Conservation (phyloP, 2,797 vertebrate species). For the Oreonectes daqikongensis region DNA sequence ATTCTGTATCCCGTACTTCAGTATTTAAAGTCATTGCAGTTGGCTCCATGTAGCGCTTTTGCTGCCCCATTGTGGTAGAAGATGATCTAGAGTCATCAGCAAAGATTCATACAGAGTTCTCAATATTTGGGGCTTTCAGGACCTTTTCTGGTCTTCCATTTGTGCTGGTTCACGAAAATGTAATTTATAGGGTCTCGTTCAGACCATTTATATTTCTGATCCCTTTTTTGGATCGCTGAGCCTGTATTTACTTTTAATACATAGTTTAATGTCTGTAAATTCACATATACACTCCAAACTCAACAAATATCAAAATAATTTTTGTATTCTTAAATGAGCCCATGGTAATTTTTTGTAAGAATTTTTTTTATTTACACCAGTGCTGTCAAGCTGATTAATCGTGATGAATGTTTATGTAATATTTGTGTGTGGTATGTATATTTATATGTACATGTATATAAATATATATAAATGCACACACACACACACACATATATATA, state of each 20-base stretch:
- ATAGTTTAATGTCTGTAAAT: neutral
- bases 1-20: neutral
- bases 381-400: too few relatives aligned
- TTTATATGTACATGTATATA: too few relatives aligned
- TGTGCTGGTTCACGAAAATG: constrained; percentile 42
- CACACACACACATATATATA: too few relatives aligned
- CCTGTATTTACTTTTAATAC: constrained; percentile 23
- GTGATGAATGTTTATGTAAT: too few relatives aligned
- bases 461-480: too few relatives aligned
- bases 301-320: neutral
- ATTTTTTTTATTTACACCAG: too few relatives aligned
- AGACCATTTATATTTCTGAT: constrained; percentile 37
- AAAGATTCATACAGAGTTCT: neutral
- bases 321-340: neutral
- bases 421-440: too few relatives aligned
- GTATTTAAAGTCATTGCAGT: constrained; percentile 1
- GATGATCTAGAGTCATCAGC: neutral
- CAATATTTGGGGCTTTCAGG: neutral
- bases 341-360: neutral
- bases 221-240: constrained; percentile 43
- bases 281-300: neutral
- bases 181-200: constrained; percentile 21
- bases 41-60: neutral
- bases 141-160: constrained; percentile 24
- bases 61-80: neutral